Base-by-base conservation (phyloP, 2,888 invertebrate genomes). In the Lycaena phlaeas region DNA sequence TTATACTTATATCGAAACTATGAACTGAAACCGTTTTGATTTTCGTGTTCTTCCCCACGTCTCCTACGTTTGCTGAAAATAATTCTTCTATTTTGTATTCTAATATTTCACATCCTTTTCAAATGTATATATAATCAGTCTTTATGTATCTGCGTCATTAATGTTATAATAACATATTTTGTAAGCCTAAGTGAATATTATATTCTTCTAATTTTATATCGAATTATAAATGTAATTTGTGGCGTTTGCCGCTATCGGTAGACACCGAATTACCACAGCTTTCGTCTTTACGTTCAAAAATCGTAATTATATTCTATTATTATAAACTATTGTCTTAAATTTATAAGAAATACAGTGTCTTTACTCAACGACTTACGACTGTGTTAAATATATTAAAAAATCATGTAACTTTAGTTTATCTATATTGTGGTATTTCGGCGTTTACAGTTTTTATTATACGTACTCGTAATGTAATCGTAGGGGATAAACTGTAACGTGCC, bases 191-290 rank as follows among this genome's bases (percentile, higher is more conserved):
- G 77, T 78, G 78, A 69, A 79, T 78, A 77, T 72, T 77, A 81
- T 84, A 84, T 82, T 81, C 82, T 84, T 84, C 82, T 84, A 82
- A 82, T 82, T 82, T 84, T 84, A 79, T 84, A 82, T 78, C 60
- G 63, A 65, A 62, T 64, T 61, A 63, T 59, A 59, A 56, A 65
- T 66, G 66, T 61, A 59, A 59, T 57, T 54, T 51, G 53, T 50
- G 60, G 53, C 58, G 45, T 51, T 29, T 31, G 30, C 15, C 25
- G 25, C 39, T 10, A 26, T 17, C 14, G 30, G 30, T 14, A 22
- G 30, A 25, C 11, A 30, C 25, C 39, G 39, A 30, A 30, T 15
- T 30, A 18, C 30, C 28, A 38, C 29, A 27, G 11, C 6, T 5
- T 5, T 28, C 14, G 9, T 11, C 9, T 14, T n/a, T 14, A 14